These are phyloP conservation scores for Grus americana DNA, from an alignment of 2,113 vertebrate genomes.

Conservation along the genomic window DNA sequence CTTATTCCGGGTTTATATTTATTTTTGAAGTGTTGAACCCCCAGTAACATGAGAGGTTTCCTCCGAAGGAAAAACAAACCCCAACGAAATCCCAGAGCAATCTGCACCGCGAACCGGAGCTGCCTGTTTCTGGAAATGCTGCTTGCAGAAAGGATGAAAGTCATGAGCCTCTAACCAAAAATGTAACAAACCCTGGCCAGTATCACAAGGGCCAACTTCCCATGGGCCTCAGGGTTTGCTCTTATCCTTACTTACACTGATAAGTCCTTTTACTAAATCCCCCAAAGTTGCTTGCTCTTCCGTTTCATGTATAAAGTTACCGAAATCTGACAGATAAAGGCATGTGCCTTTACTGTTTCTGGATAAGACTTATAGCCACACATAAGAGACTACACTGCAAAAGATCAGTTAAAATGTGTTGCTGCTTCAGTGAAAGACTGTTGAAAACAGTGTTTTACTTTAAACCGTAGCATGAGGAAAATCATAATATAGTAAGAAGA, in stretches of 20 bases:
- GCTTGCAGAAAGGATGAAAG: conserved; percentile 11
- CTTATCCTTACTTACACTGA: conserved; percentile 12
- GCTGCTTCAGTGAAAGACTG: background rate
- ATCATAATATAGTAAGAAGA: background rate
- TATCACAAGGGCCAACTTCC: background rate
- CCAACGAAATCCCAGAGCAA: conserved; percentile 31
- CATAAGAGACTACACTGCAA: background rate
- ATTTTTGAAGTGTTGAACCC: background rate
- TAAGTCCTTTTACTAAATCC: conserved; percentile 22
- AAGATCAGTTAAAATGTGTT: conserved; percentile 24
- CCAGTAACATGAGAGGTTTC: background rate
- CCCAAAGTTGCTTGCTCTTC: conserved; percentile 27
- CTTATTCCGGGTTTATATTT: background rate
- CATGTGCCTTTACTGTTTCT: background rate
- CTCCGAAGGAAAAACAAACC: background rate
- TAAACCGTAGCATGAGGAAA: background rate
- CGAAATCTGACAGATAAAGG: conserved; percentile 38
- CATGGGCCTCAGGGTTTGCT: conserved; percentile 22
- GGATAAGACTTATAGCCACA: background rate
- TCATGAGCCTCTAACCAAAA: conserved; percentile 4
- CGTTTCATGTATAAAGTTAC: conserved; percentile 57
- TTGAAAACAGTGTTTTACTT: background rate
- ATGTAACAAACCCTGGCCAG: background rate
- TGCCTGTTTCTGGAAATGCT: background rate
- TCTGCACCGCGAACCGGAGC: background rate